These are phyloP conservation scores for Hypena proboscidalis DNA, from an alignment of 2,888 invertebrate species.

Conservation along the genomic window DNA sequence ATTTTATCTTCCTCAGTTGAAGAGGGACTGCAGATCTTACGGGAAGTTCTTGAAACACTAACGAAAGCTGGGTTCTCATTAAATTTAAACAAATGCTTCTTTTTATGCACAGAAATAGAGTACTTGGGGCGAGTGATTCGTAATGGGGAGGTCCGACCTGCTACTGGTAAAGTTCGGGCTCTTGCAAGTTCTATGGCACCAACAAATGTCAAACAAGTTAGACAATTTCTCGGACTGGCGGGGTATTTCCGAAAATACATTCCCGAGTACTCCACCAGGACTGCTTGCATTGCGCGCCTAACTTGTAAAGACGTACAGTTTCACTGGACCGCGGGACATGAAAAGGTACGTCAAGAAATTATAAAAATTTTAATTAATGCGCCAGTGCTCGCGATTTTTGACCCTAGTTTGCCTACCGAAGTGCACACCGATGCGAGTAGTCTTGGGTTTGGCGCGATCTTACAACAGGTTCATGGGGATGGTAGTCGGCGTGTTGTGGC, in stretches of 20 bases:
- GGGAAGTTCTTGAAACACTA: not conserved
- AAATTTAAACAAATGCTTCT: conserved; percentile 10
- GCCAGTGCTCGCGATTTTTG: too few species aligned
- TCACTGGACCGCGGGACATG: too few species aligned
- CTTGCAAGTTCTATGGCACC: conserved; percentile 18
- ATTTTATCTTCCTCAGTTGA: not conserved
- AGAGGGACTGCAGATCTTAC: not conserved
- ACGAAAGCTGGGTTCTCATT: conserved; percentile 6
- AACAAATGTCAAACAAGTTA: not conserved
- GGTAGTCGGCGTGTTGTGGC: too few species aligned
- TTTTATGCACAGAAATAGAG: conserved; percentile 4
- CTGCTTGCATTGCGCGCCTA: conserved; percentile 1
- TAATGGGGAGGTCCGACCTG: conserved; percentile 6
- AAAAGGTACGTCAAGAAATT: too few species aligned
- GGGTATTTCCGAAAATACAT: conserved; percentile 7
- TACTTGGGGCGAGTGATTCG: conserved; percentile 3
- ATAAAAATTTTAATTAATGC: too few species aligned
- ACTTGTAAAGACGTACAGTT: too few species aligned
- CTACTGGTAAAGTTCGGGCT: not conserved
- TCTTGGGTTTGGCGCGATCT: too few species aligned
- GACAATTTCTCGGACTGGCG: conserved; percentile 3
- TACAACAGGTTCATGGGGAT: too few species aligned
- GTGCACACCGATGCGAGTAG: too few species aligned
- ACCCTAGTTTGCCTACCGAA: too few species aligned
- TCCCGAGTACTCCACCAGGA: not conserved